phyloP scores from a whole-genome alignment of 2,113 vertebrate species.

The Lonchura striata region DNA sequence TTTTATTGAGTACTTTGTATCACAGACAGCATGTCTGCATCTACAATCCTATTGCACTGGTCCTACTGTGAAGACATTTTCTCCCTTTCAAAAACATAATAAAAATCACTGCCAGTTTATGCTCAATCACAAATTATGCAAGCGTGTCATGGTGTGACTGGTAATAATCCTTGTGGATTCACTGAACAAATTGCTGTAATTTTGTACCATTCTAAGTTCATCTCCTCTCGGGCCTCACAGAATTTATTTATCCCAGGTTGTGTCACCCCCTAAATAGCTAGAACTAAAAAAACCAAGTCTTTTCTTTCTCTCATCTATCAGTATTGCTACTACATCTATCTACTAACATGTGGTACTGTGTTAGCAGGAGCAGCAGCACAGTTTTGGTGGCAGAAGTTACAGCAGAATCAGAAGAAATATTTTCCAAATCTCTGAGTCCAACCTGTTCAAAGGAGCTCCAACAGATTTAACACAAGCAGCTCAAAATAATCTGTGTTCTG shows the following conservation, averaged over 20 bases:
- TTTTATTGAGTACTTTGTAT: conserved; percentile 9
- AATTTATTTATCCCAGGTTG: background rate
- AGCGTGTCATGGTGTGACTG: background rate
- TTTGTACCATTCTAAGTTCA: background rate
- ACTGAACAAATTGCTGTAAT: background rate
- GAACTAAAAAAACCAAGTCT: background rate
- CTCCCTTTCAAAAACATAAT: background rate
- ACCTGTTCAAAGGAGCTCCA: background rate
- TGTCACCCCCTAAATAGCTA: rapidly evolving
- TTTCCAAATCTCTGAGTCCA: background rate
- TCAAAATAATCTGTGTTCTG: background rate
- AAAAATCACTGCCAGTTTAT: background rate
- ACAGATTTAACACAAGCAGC: background rate
- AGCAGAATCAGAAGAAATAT: background rate
- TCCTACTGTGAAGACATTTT: conserved; percentile 25
- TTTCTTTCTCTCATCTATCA: background rate
- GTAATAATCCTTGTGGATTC: background rate
- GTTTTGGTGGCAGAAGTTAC: background rate
- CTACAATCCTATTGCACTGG: background rate
- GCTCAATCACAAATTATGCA: conserved; percentile 7
- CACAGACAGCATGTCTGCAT: background rate
- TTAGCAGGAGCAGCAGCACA: background rate
- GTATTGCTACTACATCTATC: background rate
- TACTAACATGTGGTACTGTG: too few species aligned
- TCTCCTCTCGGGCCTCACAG: background rate